Percentiles rank a stretch among this genome's conserved stretches.
Evolutionary conservation across 2,113 vertebrate species (phyloP).

Genomic region (Cyanoderma ruficeps): DNA sequence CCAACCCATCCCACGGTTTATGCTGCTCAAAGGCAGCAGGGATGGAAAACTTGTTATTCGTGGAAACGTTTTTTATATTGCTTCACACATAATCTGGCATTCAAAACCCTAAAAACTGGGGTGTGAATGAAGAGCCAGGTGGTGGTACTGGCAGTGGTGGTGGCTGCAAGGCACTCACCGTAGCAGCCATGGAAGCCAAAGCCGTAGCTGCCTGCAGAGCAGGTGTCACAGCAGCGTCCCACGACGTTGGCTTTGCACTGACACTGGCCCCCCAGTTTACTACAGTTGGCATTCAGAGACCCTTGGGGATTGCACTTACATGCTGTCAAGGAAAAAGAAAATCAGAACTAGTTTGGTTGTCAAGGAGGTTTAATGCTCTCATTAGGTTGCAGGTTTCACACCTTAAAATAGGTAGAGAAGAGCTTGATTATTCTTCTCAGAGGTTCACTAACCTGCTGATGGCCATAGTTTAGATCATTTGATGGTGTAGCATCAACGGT

Average conservation of each 20-base stretch:
- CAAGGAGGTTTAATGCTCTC: background rate
- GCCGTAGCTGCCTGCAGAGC: slow-evolving; percentile 76
- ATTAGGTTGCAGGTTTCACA: background rate
- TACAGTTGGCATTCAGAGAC: slow-evolving; percentile 72
- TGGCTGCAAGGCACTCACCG: slow-evolving; percentile 62
- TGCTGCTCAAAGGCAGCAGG: background rate
- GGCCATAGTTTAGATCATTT: background rate
- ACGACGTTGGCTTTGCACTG: slow-evolving; percentile 80
- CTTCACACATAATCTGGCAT: background rate
- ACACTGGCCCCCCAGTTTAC: slow-evolving; percentile 82
- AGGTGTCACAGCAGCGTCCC: slow-evolving; percentile 83
- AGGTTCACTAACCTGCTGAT: background rate
- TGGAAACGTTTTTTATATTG: background rate
- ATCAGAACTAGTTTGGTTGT: background rate
- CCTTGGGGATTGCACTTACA: slow-evolving; percentile 82
- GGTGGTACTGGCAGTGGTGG: background rate
- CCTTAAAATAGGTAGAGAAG: background rate
- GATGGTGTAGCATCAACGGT: background rate
- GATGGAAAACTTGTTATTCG: background rate
- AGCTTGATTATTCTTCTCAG: background rate
- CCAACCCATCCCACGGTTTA: rapidly evolving
- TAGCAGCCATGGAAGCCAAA: slow-evolving; percentile 81
- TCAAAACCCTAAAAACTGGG: background rate
- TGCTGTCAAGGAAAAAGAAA: slow-evolving; percentile 65
- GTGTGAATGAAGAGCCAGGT: background rate